phyloP scores from a whole-genome alignment of 2,797 vertebrate genomes.

The Cottoperca gobio region DNA sequence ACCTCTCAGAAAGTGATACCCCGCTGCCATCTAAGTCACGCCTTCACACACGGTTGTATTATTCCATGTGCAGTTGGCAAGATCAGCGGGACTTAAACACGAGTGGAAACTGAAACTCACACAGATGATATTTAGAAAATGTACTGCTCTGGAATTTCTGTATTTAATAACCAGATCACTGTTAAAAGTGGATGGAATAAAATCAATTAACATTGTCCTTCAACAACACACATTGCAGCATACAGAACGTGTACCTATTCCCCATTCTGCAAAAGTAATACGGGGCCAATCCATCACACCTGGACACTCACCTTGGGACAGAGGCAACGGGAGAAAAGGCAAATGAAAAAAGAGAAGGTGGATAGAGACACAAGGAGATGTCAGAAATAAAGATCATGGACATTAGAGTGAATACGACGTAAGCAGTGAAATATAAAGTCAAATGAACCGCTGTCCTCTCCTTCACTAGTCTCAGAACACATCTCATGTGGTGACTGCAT shows the following conservation, averaged over 20 bases:
- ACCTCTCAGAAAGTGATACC: constrained; percentile 26
- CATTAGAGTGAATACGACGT: too few relatives aligned
- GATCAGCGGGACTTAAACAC: constrained; percentile 22
- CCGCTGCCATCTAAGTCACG: constrained; percentile 25
- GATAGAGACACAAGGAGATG: not conserved
- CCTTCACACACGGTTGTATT: constrained; percentile 22
- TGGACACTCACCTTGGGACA: not conserved
- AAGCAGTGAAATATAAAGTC: not conserved
- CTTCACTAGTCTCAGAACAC: too few relatives aligned
- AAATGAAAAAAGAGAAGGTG: not conserved
- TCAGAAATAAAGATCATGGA: not conserved
- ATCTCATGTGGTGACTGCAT: too few relatives aligned
- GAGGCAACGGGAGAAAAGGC: not conserved
- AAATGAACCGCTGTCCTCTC: not conserved
- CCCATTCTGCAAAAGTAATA: constrained; percentile 21
- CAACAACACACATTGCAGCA: constrained; percentile 1
- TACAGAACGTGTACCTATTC: constrained; percentile 19
- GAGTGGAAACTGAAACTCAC: constrained; percentile 10
- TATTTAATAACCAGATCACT: constrained; percentile 22
- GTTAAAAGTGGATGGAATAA: constrained; percentile 2
- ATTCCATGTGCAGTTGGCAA: constrained; percentile 19
- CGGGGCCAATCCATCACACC: constrained; percentile 35
- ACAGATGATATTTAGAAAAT: constrained; percentile 38
- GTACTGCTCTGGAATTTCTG: constrained; percentile 27
- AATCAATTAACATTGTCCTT: constrained; percentile 10